Percentiles rank a stretch among this genome's conserved stretches.
These are phyloP conservation scores for Atlantisia rogersi DNA, from an alignment of 2,113 vertebrate genomes.

Conservation along the genomic window DNA sequence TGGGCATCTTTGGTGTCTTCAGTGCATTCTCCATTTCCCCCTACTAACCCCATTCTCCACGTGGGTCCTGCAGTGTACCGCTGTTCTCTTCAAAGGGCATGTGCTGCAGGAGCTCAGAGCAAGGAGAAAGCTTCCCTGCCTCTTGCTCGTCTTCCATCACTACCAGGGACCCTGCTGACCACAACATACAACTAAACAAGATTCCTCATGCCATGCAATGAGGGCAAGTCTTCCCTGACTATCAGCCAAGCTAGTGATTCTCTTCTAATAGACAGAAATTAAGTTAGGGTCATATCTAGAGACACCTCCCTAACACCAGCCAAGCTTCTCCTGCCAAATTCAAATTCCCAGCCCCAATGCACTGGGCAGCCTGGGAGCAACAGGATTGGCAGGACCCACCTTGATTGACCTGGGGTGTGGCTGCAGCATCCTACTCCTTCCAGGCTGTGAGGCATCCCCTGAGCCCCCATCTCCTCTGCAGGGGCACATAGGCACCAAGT, in stretches of 20 bases:
- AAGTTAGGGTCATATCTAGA: background rate
- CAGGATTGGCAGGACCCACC: background rate
- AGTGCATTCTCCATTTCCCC: background rate
- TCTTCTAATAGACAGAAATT: background rate
- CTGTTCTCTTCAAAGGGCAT: background rate
- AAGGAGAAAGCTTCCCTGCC: background rate
- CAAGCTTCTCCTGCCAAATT: background rate
- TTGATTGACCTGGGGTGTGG: background rate
- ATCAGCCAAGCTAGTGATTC: background rate
- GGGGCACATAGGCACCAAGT: background rate
- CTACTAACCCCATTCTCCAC: background rate
- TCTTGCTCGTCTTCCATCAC: background rate
- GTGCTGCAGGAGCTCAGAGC: background rate
- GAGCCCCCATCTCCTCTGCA: background rate
- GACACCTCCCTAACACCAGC: background rate
- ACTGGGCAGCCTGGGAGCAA: background rate
- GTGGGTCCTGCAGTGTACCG: fast-evolving
- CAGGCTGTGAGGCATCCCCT: background rate
- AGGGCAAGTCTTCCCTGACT: background rate
- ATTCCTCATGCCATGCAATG: background rate
- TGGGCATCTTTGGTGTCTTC: background rate
- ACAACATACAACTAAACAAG: background rate
- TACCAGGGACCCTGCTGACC: background rate
- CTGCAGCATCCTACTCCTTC: background rate
- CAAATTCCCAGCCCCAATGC: background rate